Percentiles rank a stretch among this genome's conserved stretches.
Conservation (phyloP, 2,797 vertebrate species). For the Coregonus ussuriensis region DNA sequence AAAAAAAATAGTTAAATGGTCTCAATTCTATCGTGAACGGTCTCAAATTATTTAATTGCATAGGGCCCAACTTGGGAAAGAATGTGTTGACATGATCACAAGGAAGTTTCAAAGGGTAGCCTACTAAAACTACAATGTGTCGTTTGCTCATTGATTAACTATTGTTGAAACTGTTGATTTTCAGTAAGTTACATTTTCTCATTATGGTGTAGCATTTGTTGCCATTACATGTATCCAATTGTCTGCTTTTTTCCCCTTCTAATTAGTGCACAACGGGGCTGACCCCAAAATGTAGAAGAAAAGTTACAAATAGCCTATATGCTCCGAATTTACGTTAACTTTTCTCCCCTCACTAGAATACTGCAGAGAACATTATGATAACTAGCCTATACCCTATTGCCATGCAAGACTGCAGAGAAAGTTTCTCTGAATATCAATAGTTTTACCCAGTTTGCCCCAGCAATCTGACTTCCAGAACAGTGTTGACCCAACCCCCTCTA, state of each 20-base stretch:
- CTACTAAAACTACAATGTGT: background rate
- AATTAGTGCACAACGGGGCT: background rate
- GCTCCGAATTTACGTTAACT: background rate
- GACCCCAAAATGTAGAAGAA: background rate
- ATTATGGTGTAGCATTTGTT: background rate
- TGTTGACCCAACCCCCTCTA: conserved; percentile 43
- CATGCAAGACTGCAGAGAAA: background rate
- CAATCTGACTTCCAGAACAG: background rate
- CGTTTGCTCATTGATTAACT: background rate
- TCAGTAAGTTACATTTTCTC: too few species aligned
- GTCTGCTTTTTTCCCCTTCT: background rate
- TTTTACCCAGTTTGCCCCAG: background rate
- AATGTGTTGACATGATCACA: background rate
- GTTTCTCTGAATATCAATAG: background rate
- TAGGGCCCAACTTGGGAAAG: background rate
- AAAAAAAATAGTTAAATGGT: background rate
- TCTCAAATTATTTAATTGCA: background rate
- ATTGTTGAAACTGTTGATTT: background rate
- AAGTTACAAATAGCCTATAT: background rate
- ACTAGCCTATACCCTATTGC: too few species aligned
- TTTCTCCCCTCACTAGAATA: background rate
- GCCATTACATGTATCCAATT: background rate
- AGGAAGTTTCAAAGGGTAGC: background rate
- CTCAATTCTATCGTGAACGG: background rate
- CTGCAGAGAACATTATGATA: background rate